Conservation (phyloP, 2,888 invertebrate genomes). For the Amphimallon solstitiale region DNA sequence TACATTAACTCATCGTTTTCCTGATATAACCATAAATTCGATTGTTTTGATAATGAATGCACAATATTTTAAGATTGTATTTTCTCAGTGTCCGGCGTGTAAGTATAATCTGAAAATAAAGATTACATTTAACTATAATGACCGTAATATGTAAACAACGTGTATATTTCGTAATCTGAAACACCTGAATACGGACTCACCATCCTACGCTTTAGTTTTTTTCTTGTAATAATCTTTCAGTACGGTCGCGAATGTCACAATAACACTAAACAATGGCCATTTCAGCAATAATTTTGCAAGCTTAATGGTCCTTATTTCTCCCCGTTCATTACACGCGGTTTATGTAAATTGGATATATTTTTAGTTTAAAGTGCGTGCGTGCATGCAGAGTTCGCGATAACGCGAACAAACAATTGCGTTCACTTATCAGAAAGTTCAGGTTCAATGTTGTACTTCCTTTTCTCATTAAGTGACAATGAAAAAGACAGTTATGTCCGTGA, state of each 20-base stretch:
- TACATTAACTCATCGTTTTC: too few relatives aligned
- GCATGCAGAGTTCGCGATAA: not conserved
- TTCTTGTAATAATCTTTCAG: constrained; percentile 5
- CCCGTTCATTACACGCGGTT: not conserved
- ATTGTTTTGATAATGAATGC: too few relatives aligned
- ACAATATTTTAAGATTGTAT: too few relatives aligned
- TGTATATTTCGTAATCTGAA: not conserved
- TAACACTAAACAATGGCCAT: not conserved
- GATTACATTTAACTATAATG: too few relatives aligned
- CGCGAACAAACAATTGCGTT: constrained; percentile 16
- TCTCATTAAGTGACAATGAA: constrained; percentile 11
- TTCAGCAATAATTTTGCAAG: constrained; percentile 12
- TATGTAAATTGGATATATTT: constrained; percentile 14
- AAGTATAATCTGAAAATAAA: too few relatives aligned
- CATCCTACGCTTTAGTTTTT: too few relatives aligned
- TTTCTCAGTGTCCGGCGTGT: too few relatives aligned
- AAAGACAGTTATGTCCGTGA: constrained; percentile 19
- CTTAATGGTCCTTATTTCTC: not conserved
- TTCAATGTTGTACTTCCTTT: constrained; percentile 29
- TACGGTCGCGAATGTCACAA: not conserved
- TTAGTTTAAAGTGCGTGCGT: constrained; percentile 1
- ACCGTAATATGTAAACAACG: too few relatives aligned
- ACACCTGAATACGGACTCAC: not conserved
- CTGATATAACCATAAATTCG: too few relatives aligned
- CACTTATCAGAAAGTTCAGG: constrained; percentile 26